phyloP scores from a whole-genome alignment of 2,113 vertebrate genomes.

The Platichthys flesus region DNA sequence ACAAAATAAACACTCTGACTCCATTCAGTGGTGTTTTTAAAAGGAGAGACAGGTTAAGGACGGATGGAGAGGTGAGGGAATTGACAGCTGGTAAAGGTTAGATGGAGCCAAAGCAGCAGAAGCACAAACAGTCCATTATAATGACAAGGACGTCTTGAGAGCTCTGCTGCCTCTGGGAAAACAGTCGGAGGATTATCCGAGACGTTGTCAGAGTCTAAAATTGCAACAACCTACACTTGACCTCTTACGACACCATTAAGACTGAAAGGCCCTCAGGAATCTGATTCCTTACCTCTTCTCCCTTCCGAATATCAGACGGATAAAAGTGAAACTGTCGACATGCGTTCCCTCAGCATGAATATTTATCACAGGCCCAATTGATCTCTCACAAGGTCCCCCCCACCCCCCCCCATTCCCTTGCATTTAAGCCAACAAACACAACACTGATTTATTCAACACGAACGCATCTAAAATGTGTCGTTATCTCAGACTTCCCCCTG shows the following conservation, averaged over 20 bases:
- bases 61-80: neutral
- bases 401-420: constrained; percentile 10
- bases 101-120: constrained; percentile 21
- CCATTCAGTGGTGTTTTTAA: constrained; percentile 16
- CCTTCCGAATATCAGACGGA: neutral
- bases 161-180: constrained; percentile 7
- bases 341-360: constrained; percentile 20
- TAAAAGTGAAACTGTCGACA: neutral
- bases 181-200: neutral
- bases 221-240: constrained; percentile 17
- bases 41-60: constrained; percentile 18
- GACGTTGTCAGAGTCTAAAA: constrained; percentile 3
- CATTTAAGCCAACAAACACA: constrained; percentile 39
- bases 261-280: neutral
- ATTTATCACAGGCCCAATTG: constrained; percentile 33
- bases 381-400: constrained; percentile 7
- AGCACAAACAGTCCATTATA: constrained; percentile 40
- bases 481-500: constrained; percentile 38
- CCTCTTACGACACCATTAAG: constrained; percentile 9
- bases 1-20: constrained; percentile 15
- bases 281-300: neutral
- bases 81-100: constrained; percentile 35
- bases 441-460: constrained; percentile 55
- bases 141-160: constrained; percentile 39
- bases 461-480: constrained; percentile 41